Base-by-base conservation (phyloP, 2,888 invertebrate genomes). In the Eucriotettix oculatus region DNA sequence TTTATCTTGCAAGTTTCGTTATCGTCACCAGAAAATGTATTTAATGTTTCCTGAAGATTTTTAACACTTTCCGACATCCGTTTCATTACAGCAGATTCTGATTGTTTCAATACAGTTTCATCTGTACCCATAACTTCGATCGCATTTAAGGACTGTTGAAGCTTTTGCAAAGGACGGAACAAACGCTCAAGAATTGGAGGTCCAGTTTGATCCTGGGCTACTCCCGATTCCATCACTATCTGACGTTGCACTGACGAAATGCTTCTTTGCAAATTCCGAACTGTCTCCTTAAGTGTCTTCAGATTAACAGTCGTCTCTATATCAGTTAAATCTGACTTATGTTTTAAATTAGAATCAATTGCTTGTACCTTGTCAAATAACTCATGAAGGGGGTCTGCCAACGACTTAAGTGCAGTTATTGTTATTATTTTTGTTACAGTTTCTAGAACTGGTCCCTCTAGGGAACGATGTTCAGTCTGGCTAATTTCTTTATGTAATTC, bases 331-430 rank as follows among this genome's bases (percentile, higher is more conserved):
- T 1, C 16, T 14, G 12, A 10, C 16, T n/a, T 17, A 5, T 48
- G n/a, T n/a, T 48, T 12, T 12, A 48, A n/a, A 14, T 17, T n/a
- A 1, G n/a, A n/a, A 10, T 16, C 55, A 10, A 41, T 14, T 16
- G n/a, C 16, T 14, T 55, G 40, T n/a, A 55, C 55, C 10, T 41
- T n/a, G 40, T 40, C 52, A 9, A n/a, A 17, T 42, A 60, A 16
- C 12, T 56, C 53, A 43, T 63, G 60, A 9, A 68, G 42, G n/a
- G 68, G 67, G 12, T 63, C 60, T 7, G 63, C 14, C 2, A 68
- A 62, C 41, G 62, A 56, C 29, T 65, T 62, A 48, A 68, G 48
- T 10, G 65, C 42, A 3, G 63, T 43, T 10, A 61, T 16, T 48
- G 61, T 56, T 44, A 54, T 53, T 42, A 61, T 54, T 54, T 60